Evolutionary conservation across 1,140 invertebrate genomes (phyloP), one percentile per base, ranked within the genome.

Genomic region (Drosophila kikkawai): DNA sequence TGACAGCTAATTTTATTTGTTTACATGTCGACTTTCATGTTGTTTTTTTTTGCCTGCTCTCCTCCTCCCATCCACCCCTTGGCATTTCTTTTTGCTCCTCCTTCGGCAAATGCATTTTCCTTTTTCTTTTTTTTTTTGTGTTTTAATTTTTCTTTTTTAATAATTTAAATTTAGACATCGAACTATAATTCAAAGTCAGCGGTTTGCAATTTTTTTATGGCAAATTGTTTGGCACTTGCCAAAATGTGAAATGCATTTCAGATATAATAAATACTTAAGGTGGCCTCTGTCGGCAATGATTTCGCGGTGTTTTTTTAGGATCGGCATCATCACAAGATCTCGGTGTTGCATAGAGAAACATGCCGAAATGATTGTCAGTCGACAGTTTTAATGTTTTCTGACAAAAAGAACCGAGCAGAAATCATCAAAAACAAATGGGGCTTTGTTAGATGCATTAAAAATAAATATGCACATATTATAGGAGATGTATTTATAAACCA

Each of bases 141-240:
- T 15, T 36, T 34, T 13, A 13, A 29, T 61, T 37, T 29, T 37
- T 36, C 53, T 60, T 75, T 76, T 90, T 91, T 90, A 76, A 91
- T 90, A 90, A 80, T 90, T 90, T 90, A 88, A 90, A 73, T 88
- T 90, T 91, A 90, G 85, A 90, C 80, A 83, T 57, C 36, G 73
- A 76, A 87, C 87, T 78, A 91, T 91, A 91, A 91, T 91, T 91
- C 87, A 91, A 91, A 91, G 87, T 91, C 87, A 91, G 78, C 87
- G 60, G 53, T 3, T 50, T 57, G 86, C 87, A 91, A 87, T 91
- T 91, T 91, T 91, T 91, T 90, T 85, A 87, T 90, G 80, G 66
- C 80, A 80, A 79, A 66, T 67, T 58, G 51, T 71, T 66, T 70
- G 39, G 50, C 61, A 65, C 50, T 80, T 85, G 80, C 80, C 80